Base-by-base conservation (phyloP, 2,888 invertebrate species). In the Caenorhabditis uteleia region DNA sequence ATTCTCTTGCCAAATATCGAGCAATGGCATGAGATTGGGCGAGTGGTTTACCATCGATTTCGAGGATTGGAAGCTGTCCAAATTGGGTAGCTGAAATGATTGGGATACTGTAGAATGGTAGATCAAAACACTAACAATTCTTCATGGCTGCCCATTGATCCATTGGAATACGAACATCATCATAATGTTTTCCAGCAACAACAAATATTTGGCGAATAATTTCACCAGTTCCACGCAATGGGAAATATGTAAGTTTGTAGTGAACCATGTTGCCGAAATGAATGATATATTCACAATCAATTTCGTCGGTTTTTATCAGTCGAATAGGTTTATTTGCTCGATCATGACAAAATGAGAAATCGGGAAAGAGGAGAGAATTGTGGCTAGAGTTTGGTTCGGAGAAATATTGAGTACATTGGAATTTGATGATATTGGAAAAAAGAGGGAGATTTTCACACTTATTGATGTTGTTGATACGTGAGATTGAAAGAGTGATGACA, bases 71-170 rank as follows among this genome's bases (percentile, higher is more conserved):
- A 42, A 74, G 16, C 45, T 62, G 50, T 34, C 69, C 69, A 33
- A 69, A 70, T 12, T 68, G 69, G 4, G 53, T 43, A 7, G 31
- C 65, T 68, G 39, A 26, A 53, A 33, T 6, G 3, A 18, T 12
- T 47, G 42, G 8, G 7, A 29, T 7, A 29, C 14, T 29, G 14
- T 29, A 29, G 14, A 14, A 29, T 10, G 8, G 31, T 29, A 29
- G 14, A 29, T 29, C 21, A 4, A 4, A 20, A 49, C 46, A 53
- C 65, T 59, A 48, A 69, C 66, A 27, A 7, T 55, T 31, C 40
- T 70, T 70, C 27, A 59, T 26, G 4, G 51, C 51, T 33, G 68
- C 61, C 72, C 72, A 73, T 16, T 64, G 27, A 18, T 64, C 65
- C 14, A 39, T 42, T 6, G 43, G 45, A 16, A 73, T 36, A 10